phyloP scores from a whole-genome alignment of 2,797 vertebrate genomes.

The Cossypha caffra region DNA sequence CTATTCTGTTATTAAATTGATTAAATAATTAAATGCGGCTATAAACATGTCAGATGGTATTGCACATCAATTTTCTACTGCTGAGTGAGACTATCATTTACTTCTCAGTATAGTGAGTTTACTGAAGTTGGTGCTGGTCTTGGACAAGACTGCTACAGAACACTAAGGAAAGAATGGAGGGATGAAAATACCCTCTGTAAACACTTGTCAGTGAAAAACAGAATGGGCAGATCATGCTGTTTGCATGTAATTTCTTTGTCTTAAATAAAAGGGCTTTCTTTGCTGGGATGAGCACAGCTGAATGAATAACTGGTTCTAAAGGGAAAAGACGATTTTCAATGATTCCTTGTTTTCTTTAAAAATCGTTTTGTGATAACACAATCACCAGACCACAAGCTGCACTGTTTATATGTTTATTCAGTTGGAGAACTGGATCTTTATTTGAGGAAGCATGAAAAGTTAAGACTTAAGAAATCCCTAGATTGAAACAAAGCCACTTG shows the following conservation, averaged over 20 bases:
- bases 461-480: conserved; percentile 27
- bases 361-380: not conserved
- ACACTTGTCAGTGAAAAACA: not conserved
- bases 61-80: conserved; percentile 69
- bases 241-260: not conserved
- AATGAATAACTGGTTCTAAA: not conserved
- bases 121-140: not conserved
- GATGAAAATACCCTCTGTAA: not conserved
- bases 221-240: not conserved
- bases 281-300: not conserved
- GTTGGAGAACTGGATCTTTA: not conserved
- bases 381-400: not conserved
- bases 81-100: conserved; percentile 17
- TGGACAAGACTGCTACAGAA: not conserved
- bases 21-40: conserved; percentile 77
- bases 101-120: not conserved
- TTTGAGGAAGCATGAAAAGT: conserved; percentile 4
- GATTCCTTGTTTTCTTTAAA: not conserved
- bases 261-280: not conserved
- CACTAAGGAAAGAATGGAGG: not conserved
- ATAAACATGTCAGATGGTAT: conserved; percentile 70
- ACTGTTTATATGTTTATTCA: not conserved
- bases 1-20: conserved; percentile 74
- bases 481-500: conserved; percentile 27
- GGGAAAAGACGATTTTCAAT: not conserved